Conservation (phyloP, 2,797 vertebrate species). For the Coccyzus lansbergi region DNA sequence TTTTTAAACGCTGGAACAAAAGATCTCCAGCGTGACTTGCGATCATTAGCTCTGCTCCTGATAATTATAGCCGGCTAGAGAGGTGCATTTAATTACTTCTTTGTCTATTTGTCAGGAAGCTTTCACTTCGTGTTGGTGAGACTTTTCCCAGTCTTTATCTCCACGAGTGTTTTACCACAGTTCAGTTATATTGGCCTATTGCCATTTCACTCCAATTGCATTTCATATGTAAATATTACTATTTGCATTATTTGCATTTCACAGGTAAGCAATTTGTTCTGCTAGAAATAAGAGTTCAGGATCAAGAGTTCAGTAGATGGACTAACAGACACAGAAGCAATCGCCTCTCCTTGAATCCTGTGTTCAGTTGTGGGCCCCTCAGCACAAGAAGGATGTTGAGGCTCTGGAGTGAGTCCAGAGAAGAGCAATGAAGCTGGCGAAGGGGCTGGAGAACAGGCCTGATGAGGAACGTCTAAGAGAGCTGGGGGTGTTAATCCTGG, state of each 20-base stretch:
- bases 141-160: not conserved
- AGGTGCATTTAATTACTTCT: constrained; percentile 36
- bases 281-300: not conserved
- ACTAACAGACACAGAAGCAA: not conserved
- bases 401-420: too few relatives aligned
- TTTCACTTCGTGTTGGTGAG: not conserved
- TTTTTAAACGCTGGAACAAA: not conserved
- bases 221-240: too few relatives aligned
- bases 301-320: not conserved
- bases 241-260: too few relatives aligned
- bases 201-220: not conserved
- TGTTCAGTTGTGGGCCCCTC: too few relatives aligned
- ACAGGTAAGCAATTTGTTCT: not conserved
- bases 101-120: constrained; percentile 39
- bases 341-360: too few relatives aligned
- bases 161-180: not conserved
- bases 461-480: too few relatives aligned
- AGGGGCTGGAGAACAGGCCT: too few relatives aligned
- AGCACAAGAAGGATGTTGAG: too few relatives aligned
- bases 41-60: constrained; percentile 14
- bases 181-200: not conserved
- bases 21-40: not conserved
- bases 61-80: constrained; percentile 23
- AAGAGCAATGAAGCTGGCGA: too few relatives aligned
- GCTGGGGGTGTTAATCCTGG: too few relatives aligned